Evolutionary conservation across 2,888 invertebrate species (phyloP), one percentile per base, ranked within the genome.

Genomic region (Latheticus oryzae): DNA sequence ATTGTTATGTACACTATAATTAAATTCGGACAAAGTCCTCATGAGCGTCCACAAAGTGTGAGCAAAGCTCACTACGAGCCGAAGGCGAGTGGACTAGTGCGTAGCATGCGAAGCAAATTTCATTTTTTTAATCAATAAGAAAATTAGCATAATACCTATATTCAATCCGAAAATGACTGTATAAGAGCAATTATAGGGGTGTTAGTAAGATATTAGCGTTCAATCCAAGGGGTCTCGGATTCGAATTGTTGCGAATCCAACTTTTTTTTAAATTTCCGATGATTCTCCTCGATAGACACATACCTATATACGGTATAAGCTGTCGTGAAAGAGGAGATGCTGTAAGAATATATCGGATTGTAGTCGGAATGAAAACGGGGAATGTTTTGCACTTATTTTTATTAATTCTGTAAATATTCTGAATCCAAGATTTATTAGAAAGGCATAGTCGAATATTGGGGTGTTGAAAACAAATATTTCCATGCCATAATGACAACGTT

Each of bases 1-100:
- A 33, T 33, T 38, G 19, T 38, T 38, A 38, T 38, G 38, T 38
- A 38, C 37, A 33, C 33, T 11, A 33, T 33, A 33, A 13, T 33
- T 33, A 5, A 28, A 28, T 28, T 28, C 28, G 28, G 28, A 28
- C 28, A 28, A 28, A 28, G 28, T 28, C 28, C 28, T 28, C 28
- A 8, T 28, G 28, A 28, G 28, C 28, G 28, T 28, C 28, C 28
- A 28, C 28, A 28, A 28, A 28, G 28, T 8, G 28, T 28, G 28
- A 28, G 28, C 28, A 28, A 28, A 28, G 28, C 28, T 28, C 28
- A 28, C 28, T 9, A 28, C 28, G 28, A 28, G n/a, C 28, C 28
- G 28, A 28, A 3, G 28, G 28, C 28, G 28, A 28, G 28, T 28
- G 28, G 8, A 28, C 28, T 28, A 28, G 28, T 28, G 21, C 21